These are phyloP conservation scores for Xestobium rufovillosum DNA, from an alignment of 2,888 invertebrate species.

Conservation along the genomic window DNA sequence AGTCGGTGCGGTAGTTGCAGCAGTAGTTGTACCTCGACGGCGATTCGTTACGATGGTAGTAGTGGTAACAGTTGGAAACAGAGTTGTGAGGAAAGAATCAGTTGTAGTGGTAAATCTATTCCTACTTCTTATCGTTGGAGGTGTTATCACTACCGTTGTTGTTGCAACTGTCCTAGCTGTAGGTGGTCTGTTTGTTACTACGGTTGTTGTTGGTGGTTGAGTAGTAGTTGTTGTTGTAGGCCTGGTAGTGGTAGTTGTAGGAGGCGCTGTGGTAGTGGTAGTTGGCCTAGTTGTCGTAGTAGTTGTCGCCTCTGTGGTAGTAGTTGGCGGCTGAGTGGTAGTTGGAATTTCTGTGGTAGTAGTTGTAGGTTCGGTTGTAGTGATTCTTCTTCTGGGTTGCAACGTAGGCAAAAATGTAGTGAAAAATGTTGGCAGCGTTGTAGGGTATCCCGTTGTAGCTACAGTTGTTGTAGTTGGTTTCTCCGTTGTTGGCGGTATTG, in stretches of 20 bases:
- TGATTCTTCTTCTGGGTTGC: slow-evolving; percentile 19
- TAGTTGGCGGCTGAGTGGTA: slow-evolving; percentile 21
- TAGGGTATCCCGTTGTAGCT: slow-evolving; percentile 28
- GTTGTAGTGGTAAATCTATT: slow-evolving; percentile 14
- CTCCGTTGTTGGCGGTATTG: slow-evolving; percentile 13
- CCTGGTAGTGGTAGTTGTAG: slow-evolving; percentile 19
- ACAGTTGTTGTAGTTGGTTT: slow-evolving; percentile 16
- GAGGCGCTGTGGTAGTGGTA: slow-evolving; percentile 15
- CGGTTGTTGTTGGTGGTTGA: slow-evolving; percentile 29
- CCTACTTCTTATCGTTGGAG: slow-evolving; percentile 30
- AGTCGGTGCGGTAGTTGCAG: slow-evolving; percentile 12
- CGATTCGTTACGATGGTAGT: slow-evolving; percentile 10
- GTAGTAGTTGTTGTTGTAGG: slow-evolving; percentile 13
- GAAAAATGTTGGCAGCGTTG: slow-evolving; percentile 29
- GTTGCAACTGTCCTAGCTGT: slow-evolving; percentile 35
- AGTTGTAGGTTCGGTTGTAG: slow-evolving; percentile 11
- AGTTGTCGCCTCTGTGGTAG: slow-evolving; percentile 15
- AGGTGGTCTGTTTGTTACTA: slow-evolving; percentile 26
- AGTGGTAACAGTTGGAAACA: slow-evolving; percentile 38
- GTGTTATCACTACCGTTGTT: slow-evolving; percentile 6
- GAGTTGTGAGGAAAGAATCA: slow-evolving; percentile 35
- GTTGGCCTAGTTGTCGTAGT: slow-evolving; percentile 16
- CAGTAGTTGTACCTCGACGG: slow-evolving; percentile 25
- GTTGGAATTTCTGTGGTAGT: slow-evolving; percentile 15
- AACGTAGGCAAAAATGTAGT: slow-evolving; percentile 25